Evolutionary conservation across 1,140 invertebrate genomes (phyloP).

Genomic region (Lepidotrigona ventralis): DNA sequence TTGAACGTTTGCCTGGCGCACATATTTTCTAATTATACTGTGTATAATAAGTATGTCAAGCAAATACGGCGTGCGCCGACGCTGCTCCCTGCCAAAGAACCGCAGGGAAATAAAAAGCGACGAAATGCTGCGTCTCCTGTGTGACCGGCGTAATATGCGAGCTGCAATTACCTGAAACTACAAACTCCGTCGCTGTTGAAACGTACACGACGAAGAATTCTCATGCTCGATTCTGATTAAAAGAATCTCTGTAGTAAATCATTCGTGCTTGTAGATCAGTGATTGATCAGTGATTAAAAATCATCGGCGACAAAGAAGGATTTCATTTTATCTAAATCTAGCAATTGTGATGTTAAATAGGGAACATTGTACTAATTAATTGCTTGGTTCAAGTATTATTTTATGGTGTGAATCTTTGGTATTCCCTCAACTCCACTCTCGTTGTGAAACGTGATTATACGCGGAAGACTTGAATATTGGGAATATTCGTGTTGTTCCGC

Average conservation of each 20-base stretch:
- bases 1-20: not conserved
- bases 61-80: not conserved
- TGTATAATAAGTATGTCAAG: slow-evolving; percentile 9
- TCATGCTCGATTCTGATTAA: not conserved
- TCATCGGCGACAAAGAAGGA: too few relatives aligned
- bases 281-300: too few relatives aligned
- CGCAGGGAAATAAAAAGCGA: not conserved
- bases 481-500: too few relatives aligned
- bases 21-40: not conserved
- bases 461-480: too few relatives aligned
- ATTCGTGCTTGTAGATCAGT: not conserved
- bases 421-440: too few relatives aligned
- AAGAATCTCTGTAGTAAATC: not conserved
- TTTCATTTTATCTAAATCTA: too few relatives aligned
- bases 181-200: not conserved
- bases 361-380: too few relatives aligned
- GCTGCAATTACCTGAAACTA: slow-evolving; percentile 4
- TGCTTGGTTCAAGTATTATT: too few relatives aligned
- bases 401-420: too few relatives aligned
- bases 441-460: too few relatives aligned
- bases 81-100: too few relatives aligned
- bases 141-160: not conserved
- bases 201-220: not conserved
- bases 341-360: too few relatives aligned
- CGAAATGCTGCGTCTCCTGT: not conserved